A percentile compares a stretch with the other conserved stretches of the same genome.
phyloP scores from a whole-genome alignment of 2,113 vertebrate genomes.

The Recurvirostra avosetta region DNA sequence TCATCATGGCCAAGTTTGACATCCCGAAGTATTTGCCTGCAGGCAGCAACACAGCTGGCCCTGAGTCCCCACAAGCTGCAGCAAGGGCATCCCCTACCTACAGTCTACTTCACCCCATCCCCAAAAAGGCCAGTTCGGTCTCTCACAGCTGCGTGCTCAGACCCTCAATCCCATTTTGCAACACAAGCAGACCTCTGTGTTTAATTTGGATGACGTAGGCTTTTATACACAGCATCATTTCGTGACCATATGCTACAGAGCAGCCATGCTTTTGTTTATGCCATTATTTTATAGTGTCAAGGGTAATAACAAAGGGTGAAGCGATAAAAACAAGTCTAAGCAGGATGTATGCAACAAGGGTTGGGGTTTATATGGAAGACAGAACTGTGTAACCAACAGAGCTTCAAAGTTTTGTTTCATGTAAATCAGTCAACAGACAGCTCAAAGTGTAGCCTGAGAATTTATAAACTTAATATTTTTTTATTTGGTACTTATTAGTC shows the following conservation, averaged over 20 bases:
- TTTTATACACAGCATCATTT: background rate
- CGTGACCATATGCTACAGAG: background rate
- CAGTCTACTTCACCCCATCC: background rate
- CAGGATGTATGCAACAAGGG: background rate
- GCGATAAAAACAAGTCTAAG: background rate
- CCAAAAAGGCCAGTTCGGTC: background rate
- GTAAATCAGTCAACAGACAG: background rate
- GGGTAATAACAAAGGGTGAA: background rate
- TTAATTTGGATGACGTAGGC: background rate
- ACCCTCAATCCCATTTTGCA: background rate
- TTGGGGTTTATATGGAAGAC: background rate
- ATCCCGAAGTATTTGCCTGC: background rate
- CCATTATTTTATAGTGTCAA: background rate
- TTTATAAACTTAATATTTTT: background rate
- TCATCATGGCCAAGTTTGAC: background rate
- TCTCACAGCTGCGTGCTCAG: background rate
- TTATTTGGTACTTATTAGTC: background rate
- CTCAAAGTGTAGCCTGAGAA: background rate
- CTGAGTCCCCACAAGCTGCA: background rate
- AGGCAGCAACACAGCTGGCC: background rate
- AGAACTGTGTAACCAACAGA: background rate
- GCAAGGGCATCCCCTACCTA: background rate
- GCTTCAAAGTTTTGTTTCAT: background rate
- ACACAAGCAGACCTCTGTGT: background rate
- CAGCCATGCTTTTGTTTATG: background rate